Evolutionary conservation across 1,140 invertebrate genomes (phyloP), one percentile per base, ranked within the genome.

Genomic region (Drosophila ananassae): DNA sequence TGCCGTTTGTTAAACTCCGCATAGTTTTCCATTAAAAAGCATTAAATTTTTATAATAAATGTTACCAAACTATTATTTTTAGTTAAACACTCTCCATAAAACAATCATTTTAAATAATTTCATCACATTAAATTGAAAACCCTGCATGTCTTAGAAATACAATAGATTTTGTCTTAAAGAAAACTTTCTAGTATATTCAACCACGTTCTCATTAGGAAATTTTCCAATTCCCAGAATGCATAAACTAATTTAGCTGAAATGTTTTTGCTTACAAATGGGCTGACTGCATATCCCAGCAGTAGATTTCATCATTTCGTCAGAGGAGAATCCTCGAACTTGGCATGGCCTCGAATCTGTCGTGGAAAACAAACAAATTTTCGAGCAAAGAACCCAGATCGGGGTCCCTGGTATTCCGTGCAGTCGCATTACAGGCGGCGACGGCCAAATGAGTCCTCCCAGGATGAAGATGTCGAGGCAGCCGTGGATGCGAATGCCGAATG

Each of bases 231-330:
- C 74, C 69, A 72, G 64, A 87, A 82, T 80, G 81, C 81, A 73
- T 53, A 85, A 84, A 89, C 82, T 89, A 87, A 89, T 87, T 87
- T 87, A 56, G 83, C 82, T 82, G 83, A 87, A 89, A 89, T 85
- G 81, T 89, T 87, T 87, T 85, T 87, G 82, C 82, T 87, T 89
- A 87, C 82, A 87, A 85, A 87, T 85, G 80, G 73, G 72, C 73
- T 53, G 55, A 21, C 44, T 47, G 44, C 73, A 51, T 53, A 59
- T 52, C 55, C 51, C 47, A 44, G 30, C 59, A 74, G 54, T 52
- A 74, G 79, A 71, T 89, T 85, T 85, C 83, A 89, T 85, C 83
- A 87, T 68, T 52, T 41, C 83, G 64, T 81, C 73, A 63, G 44
- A 51, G 48, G 28, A 52, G 67, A 39, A 73, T 48, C 28, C 64